Evolutionary conservation across 1,140 invertebrate genomes (phyloP).

Genomic region (Ips typographus): DNA sequence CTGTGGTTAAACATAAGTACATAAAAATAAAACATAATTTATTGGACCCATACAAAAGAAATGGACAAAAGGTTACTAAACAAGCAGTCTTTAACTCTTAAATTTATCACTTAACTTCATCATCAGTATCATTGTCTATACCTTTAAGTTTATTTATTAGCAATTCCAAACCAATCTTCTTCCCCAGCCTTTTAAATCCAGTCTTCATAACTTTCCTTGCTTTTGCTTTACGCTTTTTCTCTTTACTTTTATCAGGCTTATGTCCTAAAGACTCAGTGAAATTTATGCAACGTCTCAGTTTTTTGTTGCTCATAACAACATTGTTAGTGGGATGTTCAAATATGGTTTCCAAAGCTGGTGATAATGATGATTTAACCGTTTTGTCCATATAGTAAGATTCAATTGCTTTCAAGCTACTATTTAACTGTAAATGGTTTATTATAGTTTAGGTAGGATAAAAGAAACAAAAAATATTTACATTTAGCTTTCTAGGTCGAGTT

Average conservation of each 20-base stretch:
- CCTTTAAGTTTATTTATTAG: background rate
- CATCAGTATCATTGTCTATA: constrained; percentile 3
- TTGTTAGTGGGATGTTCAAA: constrained; percentile 13
- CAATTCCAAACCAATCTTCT: constrained; percentile 14
- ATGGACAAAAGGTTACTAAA: no score
- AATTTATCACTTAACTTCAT: no score
- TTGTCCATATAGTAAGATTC: constrained; percentile 21
- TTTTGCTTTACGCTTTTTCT: constrained; percentile 11
- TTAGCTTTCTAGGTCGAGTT: no score
- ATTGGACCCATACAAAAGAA: no score
- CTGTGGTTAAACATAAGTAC: no score
- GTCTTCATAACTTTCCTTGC: background rate
- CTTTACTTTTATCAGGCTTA: constrained; percentile 1
- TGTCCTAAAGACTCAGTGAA: background rate
- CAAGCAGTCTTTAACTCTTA: no score
- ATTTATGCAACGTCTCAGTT: constrained; percentile 13
- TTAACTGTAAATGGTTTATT: no score
- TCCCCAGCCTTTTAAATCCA: constrained; percentile 1
- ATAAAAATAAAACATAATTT: no score
- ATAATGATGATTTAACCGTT: constrained; percentile 2
- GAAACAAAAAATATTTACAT: no score
- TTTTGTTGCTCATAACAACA: constrained; percentile 8
- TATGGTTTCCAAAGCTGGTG: constrained; percentile 11
- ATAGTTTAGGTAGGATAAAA: no score
- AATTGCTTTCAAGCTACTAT: background rate